Evolutionary conservation across 2,888 invertebrate species (phyloP).

Genomic region (Catocala sponsa): DNA sequence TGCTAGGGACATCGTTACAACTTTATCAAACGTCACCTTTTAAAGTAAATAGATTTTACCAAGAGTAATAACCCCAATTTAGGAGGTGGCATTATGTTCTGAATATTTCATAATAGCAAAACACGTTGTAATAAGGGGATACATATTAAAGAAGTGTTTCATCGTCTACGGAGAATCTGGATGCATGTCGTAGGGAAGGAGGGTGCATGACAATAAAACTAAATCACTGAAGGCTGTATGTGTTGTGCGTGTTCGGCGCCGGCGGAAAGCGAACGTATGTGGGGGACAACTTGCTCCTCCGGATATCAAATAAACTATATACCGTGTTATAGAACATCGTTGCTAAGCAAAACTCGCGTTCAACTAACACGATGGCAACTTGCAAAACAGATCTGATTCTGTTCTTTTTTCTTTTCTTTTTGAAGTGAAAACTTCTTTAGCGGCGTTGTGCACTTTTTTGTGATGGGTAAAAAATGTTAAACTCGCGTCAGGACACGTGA

Average conservation of each 20-base stretch:
- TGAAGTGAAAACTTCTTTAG: too few relatives aligned
- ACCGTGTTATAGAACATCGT: slow-evolving; percentile 50
- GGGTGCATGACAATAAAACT: slow-evolving; percentile 87
- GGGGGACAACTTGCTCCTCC: slow-evolving; percentile 79
- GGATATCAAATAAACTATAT: slow-evolving; percentile 81
- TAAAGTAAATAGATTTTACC: slow-evolving; percentile 53
- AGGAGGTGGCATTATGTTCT: slow-evolving; percentile 26
- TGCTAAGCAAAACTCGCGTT: slow-evolving; percentile 50
- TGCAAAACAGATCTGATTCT: too few relatives aligned
- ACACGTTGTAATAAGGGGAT: slow-evolving; percentile 6
- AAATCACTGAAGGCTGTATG: slow-evolving; percentile 81
- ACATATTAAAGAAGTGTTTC: slow-evolving; percentile 53
- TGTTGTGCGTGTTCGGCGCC: slow-evolving; percentile 84
- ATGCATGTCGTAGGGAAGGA: slow-evolving; percentile 64
- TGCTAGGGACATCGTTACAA: slow-evolving; percentile 62
- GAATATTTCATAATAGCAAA: slow-evolving; percentile 20
- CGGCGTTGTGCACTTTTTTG: too few relatives aligned
- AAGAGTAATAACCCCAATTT: slow-evolving; percentile 49
- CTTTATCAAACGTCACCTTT: slow-evolving; percentile 60
- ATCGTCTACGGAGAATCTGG: slow-evolving; percentile 72
- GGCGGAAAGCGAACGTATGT: slow-evolving; percentile 84
- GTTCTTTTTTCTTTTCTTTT: too few relatives aligned
- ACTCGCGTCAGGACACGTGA: too few relatives aligned
- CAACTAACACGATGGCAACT: slow-evolving; percentile 20
- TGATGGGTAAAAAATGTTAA: too few relatives aligned